Evolutionary conservation across 2,888 invertebrate species (phyloP).

Genomic region (Luperina testacea): DNA sequence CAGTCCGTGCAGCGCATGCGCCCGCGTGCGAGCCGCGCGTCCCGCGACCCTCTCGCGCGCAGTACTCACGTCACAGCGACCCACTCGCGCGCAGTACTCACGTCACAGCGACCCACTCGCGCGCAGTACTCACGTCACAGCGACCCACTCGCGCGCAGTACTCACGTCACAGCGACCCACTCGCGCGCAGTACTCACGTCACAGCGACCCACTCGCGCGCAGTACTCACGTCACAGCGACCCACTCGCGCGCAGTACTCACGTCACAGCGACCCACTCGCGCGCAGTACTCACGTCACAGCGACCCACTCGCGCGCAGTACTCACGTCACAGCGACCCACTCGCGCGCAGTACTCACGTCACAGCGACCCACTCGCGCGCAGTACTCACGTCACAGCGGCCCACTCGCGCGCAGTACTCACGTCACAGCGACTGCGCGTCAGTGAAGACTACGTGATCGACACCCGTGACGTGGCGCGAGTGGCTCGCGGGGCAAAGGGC

Average conservation of each 20-base stretch:
- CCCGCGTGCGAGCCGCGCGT: neutral
- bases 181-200: neutral
- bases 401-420: neutral
- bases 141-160: neutral
- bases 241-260: neutral
- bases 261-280: neutral
- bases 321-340: neutral
- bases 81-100: neutral
- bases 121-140: neutral
- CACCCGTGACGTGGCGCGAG: neutral
- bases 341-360: neutral
- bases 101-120: neutral
- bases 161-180: neutral
- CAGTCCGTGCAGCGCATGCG: neutral
- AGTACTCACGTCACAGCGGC: neutral
- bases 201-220: neutral
- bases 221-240: neutral
- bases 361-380: neutral
- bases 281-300: neutral
- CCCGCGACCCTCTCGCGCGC: neutral
- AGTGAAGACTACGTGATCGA: neutral
- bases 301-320: neutral
- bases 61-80: too few relatives aligned
- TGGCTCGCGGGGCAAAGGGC: conserved; percentile 40
- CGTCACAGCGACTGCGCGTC: neutral